Base-by-base conservation (phyloP, 2,888 invertebrate species). In the Nemapogon koenigi region DNA sequence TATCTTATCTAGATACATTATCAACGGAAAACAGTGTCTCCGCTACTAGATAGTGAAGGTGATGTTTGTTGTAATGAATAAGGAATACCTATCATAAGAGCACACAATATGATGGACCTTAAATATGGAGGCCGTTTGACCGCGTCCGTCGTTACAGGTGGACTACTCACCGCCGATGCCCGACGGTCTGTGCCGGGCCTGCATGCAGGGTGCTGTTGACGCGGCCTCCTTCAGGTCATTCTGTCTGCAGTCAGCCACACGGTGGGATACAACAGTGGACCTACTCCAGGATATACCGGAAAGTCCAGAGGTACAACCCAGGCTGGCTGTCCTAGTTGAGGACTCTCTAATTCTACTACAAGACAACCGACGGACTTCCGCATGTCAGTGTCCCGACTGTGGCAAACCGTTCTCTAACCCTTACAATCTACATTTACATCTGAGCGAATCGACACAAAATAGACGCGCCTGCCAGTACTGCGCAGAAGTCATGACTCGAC, bases 111-210 rank as follows among this genome's bases (percentile, higher is more conserved):
- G 8, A 22, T 22, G 8, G 22, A 7, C 22, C 6, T 10, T 7
- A 22, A 46, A 48, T 48, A 53, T 50, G 54, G 53, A 66, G 70
- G 64, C 61, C 55, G 48, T 54, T 66, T 75, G 64, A 76, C 51
- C 53, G 50, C 58, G 57, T 39, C 51, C 54, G 58, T 73, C 66
- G 62, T 73, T 75, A 54, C 75, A 75, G 76, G 66, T 75, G 53
- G 52, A 19, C 51, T 42, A 51, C 46, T 62, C 63, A 18, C 63
- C 56, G 35, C 62, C 54, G 46, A 58, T 73, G 50, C 75, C 76
- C 3, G 41, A 54, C n/a, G 61, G 61, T 39, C 54, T 75, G 37
- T 75, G 73, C 55, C 44, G 58, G 7, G 13, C 49, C 35, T 76
- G 75, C 55, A 60, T 56, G 15, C 40, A 49, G 25, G 55, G 62